Conservation (phyloP, 2,888 invertebrate genomes). For the Belgica antarctica region DNA sequence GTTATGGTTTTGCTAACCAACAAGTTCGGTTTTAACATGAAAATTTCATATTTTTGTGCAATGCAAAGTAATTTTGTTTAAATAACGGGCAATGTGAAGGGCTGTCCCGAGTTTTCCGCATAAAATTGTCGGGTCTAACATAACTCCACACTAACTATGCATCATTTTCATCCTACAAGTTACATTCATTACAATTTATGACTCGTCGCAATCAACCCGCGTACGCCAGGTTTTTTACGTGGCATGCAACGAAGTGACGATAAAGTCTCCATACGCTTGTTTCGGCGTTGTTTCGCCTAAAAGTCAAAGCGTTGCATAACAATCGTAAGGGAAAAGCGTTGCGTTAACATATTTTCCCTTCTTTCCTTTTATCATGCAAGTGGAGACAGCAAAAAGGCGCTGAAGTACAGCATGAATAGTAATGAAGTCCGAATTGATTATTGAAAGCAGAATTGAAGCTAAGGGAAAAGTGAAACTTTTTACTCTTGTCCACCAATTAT, state of each 20-base stretch:
- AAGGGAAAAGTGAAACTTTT: conserved; percentile 26
- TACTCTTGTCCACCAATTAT: not conserved
- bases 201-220: not conserved
- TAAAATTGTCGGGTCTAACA: no score
- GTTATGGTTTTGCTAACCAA: no score
- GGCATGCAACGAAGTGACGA: not conserved
- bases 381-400: not conserved
- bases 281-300: not conserved
- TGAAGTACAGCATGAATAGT: not conserved
- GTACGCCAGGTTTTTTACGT: not conserved
- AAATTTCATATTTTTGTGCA: no score
- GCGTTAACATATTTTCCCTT: not conserved
- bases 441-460: not conserved
- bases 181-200: not conserved
- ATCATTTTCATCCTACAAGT: not conserved
- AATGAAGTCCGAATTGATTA: not conserved
- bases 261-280: not conserved
- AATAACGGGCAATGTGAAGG: no score
- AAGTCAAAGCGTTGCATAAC: conserved; percentile 13
- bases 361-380: conserved; percentile 4
- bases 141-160: no score
- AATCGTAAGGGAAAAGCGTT: not conserved
- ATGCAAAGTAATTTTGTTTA: no score
- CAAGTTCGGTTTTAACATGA: no score
- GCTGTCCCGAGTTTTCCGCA: no score